Conservation (phyloP, 2,888 invertebrate genomes). For the Anarsia innoxiella region DNA sequence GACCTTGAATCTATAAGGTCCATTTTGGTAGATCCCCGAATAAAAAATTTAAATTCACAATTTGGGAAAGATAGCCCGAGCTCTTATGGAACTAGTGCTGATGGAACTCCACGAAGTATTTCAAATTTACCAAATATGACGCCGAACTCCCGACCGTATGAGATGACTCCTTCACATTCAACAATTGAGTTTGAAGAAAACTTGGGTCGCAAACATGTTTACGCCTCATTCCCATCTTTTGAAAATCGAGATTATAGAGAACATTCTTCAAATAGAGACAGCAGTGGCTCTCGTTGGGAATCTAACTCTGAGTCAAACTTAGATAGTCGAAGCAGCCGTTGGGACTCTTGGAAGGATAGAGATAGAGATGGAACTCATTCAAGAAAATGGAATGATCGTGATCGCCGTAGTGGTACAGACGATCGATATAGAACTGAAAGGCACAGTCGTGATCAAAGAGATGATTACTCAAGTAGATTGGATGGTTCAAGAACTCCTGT, state of each 20-base stretch:
- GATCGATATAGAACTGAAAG: too few species aligned
- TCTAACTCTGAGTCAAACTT: constrained; percentile 11
- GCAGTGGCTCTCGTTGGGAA: constrained; percentile 24
- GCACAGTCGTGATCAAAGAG: constrained; percentile 18
- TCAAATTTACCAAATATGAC: constrained; percentile 18
- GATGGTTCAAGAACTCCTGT: too few species aligned
- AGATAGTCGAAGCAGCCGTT: constrained; percentile 14
- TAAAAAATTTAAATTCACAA: constrained; percentile 33
- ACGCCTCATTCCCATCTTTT: constrained; percentile 39
- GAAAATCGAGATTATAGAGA: constrained; percentile 31
- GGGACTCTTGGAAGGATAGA: constrained; percentile 16
- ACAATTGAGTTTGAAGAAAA: constrained; percentile 38
- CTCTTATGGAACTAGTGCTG: constrained; percentile 24
- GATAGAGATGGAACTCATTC: constrained; percentile 14
- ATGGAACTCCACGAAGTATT: constrained; percentile 25
- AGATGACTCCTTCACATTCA: constrained; percentile 38
- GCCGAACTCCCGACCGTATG: constrained; percentile 37
- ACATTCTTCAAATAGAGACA: constrained; percentile 24
- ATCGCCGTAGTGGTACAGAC: constrained; percentile 11
- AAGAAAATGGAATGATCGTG: constrained; percentile 25
- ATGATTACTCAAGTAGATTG: constrained; percentile 22
- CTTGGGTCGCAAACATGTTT: constrained; percentile 43
- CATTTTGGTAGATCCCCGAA: constrained; percentile 38
- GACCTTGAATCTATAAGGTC: constrained; percentile 21
- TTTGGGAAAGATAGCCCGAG: constrained; percentile 27